A percentile compares a stretch with the other conserved stretches of the same genome.
phyloP scores from a whole-genome alignment of 2,113 vertebrate genomes.

The Mirounga angustirostris region DNA sequence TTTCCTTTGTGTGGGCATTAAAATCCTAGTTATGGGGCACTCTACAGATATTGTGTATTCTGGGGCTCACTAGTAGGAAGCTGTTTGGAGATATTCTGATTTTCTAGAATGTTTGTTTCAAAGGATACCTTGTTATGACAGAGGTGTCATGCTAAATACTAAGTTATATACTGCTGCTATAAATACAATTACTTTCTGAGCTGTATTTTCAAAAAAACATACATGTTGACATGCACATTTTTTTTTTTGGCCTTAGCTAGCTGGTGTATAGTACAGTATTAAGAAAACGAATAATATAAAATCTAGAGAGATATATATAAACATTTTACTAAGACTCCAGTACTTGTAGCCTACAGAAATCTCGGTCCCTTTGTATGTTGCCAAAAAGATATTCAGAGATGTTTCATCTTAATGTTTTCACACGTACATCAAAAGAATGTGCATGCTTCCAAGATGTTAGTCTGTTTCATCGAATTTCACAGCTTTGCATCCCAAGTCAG shows the following conservation, averaged over 20 bases:
- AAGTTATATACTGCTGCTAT: not conserved
- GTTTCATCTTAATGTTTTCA: constrained; percentile 59
- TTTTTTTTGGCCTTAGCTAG: not conserved
- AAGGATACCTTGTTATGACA: constrained; percentile 17
- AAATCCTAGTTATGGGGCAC: not conserved
- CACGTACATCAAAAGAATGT: constrained; percentile 45
- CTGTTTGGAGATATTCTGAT: not conserved
- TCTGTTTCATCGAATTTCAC: constrained; percentile 63
- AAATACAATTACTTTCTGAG: constrained; percentile 45
- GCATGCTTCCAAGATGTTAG: constrained; percentile 66
- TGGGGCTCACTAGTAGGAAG: not conserved
- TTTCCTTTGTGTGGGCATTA: constrained; percentile 5
- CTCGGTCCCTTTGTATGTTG: not conserved
- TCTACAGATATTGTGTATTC: not conserved
- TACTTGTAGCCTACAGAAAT: constrained; percentile 42
- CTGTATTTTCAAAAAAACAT: constrained; percentile 42
- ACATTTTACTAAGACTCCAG: not conserved
- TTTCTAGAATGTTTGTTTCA: constrained; percentile 49
- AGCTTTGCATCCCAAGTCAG: constrained; percentile 48
- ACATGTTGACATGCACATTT: not conserved
- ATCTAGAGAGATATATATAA: not conserved
- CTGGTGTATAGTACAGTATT: not conserved
- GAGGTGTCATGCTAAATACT: not conserved
- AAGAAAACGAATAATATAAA: constrained; percentile 40
- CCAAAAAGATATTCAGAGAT: constrained; percentile 37